These are phyloP conservation scores for Gadus chalcogrammus DNA, from an alignment of 2,113 vertebrate genomes.

Conservation along the genomic window DNA sequence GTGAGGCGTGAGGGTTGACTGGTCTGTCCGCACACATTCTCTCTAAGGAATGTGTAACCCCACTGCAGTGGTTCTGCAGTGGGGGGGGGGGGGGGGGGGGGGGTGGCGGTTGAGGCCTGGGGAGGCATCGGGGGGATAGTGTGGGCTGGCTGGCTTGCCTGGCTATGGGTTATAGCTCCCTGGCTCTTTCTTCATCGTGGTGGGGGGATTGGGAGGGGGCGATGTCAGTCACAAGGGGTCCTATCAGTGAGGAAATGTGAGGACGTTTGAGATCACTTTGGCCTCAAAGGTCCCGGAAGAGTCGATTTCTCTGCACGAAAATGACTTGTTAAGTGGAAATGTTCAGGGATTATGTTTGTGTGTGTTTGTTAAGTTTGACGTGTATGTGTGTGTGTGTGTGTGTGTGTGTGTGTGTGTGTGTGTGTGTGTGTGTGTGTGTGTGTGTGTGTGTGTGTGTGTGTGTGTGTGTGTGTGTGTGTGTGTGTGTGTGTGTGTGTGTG, in stretches of 20 bases:
- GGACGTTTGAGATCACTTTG: no score
- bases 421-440: constrained; percentile 3
- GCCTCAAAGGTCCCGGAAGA: no score
- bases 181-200: no score
- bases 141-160: background rate
- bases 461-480: no score
- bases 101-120: background rate
- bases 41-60: constrained; percentile 30
- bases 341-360: background rate
- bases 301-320: background rate
- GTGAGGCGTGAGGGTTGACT: constrained; percentile 31
- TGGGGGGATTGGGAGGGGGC: no score
- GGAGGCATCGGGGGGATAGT: background rate
- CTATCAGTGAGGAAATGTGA: no score
- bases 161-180: no score
- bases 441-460: background rate
- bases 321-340: background rate
- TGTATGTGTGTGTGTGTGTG: no score
- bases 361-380: constrained; percentile 4
- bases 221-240: no score
- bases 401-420: no score
- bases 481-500: no score
- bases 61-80: constrained; percentile 3
- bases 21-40: constrained; percentile 19
- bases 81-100: background rate